phyloP scores from a whole-genome alignment of 2,888 invertebrate genomes.

The Tridacna crocea region DNA sequence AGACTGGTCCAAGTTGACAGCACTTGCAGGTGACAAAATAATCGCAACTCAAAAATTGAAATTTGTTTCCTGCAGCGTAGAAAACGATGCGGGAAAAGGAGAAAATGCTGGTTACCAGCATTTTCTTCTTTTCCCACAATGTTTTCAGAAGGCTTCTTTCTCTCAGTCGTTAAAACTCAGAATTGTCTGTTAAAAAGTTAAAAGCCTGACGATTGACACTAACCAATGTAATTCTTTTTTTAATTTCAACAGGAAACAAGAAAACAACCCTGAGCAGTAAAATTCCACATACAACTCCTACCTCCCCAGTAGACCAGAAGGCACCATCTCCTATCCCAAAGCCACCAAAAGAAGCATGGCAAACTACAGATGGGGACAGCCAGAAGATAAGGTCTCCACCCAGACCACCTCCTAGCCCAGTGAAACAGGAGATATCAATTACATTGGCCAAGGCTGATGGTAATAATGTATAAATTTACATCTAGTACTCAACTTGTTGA shows the following conservation, averaged over 20 bases:
- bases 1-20: too few species aligned
- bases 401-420: background rate
- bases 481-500: background rate
- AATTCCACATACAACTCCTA: constrained; percentile 42
- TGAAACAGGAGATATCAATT: constrained; percentile 53
- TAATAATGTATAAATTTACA: constrained; percentile 16
- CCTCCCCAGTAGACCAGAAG: constrained; percentile 41
- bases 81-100: too few species aligned
- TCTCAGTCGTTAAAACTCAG: too few species aligned
- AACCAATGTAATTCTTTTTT: too few species aligned
- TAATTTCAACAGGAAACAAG: constrained; percentile 28
- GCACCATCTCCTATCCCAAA: constrained; percentile 41
- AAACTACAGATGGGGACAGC: constrained; percentile 33
- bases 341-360: constrained; percentile 43
- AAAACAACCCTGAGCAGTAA: constrained; percentile 44
- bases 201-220: too few species aligned
- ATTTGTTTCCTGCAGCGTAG: too few species aligned
- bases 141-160: too few species aligned
- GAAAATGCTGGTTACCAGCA: too few species aligned
- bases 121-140: too few species aligned
- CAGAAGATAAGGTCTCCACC: constrained; percentile 9
- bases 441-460: constrained; percentile 49
- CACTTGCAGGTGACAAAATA: too few species aligned
- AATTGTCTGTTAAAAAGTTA: too few species aligned
- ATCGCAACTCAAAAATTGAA: too few species aligned